A percentile compares a stretch with the other conserved stretches of the same genome.
Conservation (phyloP, 1,140 invertebrate species). For the Camponotus floridanus region DNA sequence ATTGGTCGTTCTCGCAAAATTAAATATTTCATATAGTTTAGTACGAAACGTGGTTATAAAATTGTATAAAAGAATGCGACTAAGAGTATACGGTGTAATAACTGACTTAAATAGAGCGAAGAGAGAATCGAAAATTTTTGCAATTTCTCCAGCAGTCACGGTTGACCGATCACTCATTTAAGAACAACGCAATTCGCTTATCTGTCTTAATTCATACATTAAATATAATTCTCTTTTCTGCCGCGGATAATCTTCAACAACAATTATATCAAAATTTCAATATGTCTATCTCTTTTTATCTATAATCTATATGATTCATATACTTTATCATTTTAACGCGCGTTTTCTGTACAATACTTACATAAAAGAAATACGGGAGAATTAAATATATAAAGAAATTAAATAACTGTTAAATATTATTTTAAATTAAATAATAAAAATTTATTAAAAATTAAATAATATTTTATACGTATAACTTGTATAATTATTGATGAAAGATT, state of each 20-base stretch:
- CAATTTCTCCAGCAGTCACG: conserved; percentile 35
- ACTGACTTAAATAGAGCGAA: conserved; percentile 47
- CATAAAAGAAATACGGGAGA: not conserved
- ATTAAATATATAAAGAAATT: too few relatives aligned
- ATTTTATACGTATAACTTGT: not conserved
- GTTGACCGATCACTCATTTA: conserved; percentile 54
- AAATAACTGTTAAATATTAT: too few relatives aligned
- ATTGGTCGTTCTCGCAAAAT: not conserved
- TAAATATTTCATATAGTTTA: not conserved
- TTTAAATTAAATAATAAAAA: too few relatives aligned
- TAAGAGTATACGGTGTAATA: not conserved
- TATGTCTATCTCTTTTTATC: not conserved
- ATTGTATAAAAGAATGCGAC: not conserved
- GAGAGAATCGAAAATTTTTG: conserved; percentile 43
- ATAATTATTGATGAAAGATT: not conserved
- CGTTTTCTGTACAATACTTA: not conserved
- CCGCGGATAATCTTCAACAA: conserved; percentile 17
- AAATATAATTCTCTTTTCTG: not conserved
- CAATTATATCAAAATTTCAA: conserved; percentile 25
- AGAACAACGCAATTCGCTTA: conserved; percentile 6
- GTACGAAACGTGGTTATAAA: not conserved
- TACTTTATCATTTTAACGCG: not conserved
- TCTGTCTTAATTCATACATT: conserved; percentile 35
- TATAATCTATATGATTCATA: not conserved
- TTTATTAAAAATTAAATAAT: too few relatives aligned